Conservation (phyloP, 2,797 vertebrate species). For the Fundulus diaphanus region DNA sequence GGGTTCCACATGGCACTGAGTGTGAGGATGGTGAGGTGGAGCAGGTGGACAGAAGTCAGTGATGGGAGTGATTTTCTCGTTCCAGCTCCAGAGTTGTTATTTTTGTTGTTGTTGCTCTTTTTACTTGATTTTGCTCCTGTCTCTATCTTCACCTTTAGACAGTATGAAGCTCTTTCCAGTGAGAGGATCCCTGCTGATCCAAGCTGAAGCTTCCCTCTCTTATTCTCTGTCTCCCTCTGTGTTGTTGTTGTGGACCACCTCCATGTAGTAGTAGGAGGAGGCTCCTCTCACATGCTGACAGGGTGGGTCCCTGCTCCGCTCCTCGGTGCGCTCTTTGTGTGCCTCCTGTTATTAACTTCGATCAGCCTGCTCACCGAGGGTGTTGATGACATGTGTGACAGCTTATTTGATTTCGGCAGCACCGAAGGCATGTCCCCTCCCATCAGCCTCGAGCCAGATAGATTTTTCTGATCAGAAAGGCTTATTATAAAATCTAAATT, state of each 20-base stretch:
- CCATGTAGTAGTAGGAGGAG: constrained; percentile 59
- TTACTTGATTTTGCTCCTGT: not conserved
- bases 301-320: constrained; percentile 72
- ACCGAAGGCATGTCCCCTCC: not conserved
- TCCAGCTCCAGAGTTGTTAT: not conserved
- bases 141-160: not conserved
- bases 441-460: not conserved
- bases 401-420: not conserved
- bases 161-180: not conserved
- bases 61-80: not conserved
- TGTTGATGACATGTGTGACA: not conserved
- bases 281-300: constrained; percentile 61
- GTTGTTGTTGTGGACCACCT: constrained; percentile 59
- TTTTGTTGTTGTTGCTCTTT: constrained; percentile 3
- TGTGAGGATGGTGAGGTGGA: constrained; percentile 5
- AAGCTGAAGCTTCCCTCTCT: not conserved
- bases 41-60: constrained; percentile 21
- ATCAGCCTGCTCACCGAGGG: not conserved
- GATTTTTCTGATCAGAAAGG: not conserved
- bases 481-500: not conserved
- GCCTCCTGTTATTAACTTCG: constrained; percentile 23
- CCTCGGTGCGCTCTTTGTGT: constrained; percentile 61
- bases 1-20: constrained; percentile 24
- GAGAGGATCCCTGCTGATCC: constrained; percentile 33
- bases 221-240: not conserved